Evolutionary conservation across 35 echinoderm and acorn worm genomes (phyloP).

Genomic region (Holothuria glaberrima): DNA sequence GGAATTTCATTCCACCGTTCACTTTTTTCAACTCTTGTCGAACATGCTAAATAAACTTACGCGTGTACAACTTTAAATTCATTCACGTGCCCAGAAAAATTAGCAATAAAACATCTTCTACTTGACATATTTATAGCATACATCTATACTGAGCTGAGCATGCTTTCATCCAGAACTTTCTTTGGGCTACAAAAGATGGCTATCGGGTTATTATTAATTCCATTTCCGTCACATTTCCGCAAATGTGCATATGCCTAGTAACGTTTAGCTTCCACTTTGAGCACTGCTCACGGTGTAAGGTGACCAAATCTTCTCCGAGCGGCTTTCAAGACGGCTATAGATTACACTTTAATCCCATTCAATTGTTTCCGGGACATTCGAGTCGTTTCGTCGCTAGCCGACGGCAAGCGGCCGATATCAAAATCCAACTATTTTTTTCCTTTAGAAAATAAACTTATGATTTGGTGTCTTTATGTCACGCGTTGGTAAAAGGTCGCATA

Average conservation of each 20-base stretch:
- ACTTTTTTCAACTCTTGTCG: no score
- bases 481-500: no score
- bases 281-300: constrained; percentile 28
- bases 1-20: no score
- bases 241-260: constrained; percentile 13
- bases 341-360: constrained; percentile 44
- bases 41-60: no score
- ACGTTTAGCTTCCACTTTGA: constrained; percentile 32
- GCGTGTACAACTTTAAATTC: no score
- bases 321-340: constrained; percentile 23
- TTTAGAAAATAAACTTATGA: no score
- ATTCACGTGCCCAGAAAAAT: no score
- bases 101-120: no score
- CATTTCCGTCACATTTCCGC: constrained; percentile 4
- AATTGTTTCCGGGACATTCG: constrained; percentile 42
- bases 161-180: not conserved
- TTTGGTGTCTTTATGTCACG: no score
- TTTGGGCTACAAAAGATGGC: not conserved
- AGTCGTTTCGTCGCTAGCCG: constrained; percentile 34
- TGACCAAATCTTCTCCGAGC: constrained; percentile 14
- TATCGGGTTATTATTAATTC: constrained; percentile 12
- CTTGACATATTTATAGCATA: no score
- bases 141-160: no score
- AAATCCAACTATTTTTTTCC: no score
- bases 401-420: not conserved